phyloP scores from a whole-genome alignment of 2,113 vertebrate genomes.

The Nannobrachium achirus region DNA sequence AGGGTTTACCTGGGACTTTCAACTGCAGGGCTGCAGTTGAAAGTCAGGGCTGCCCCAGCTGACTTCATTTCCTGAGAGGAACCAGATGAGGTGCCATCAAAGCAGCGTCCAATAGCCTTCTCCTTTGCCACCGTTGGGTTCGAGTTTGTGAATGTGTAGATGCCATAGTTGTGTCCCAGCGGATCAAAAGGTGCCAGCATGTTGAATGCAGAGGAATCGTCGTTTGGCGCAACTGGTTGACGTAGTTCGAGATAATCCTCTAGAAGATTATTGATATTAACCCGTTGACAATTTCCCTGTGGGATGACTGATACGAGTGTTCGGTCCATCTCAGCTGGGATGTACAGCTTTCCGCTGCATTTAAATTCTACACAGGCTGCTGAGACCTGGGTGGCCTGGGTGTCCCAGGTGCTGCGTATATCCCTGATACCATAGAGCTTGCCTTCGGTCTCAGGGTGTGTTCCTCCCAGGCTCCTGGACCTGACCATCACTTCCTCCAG shows the following conservation, averaged over 20 bases:
- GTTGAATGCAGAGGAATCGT: slow-evolving; percentile 83
- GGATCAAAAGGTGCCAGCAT: slow-evolving; percentile 95
- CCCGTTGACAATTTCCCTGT: slow-evolving; percentile 88
- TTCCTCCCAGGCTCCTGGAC: slow-evolving; percentile 87
- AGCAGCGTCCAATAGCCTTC: slow-evolving; percentile 96
- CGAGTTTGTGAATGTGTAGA: slow-evolving; percentile 97
- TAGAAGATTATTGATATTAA: slow-evolving; percentile 83
- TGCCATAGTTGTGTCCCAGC: slow-evolving; percentile 97
- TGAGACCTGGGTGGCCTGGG: slow-evolving; percentile 76
- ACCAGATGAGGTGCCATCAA: slow-evolving; percentile 94
- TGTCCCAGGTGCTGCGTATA: slow-evolving; percentile 88
- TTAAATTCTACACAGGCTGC: slow-evolving; percentile 96
- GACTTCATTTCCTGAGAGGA: slow-evolving; percentile 95
- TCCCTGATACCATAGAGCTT: slow-evolving; percentile 95
- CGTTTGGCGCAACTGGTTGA: slow-evolving; percentile 80
- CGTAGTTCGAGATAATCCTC: slow-evolving; percentile 91
- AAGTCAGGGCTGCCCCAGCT: slow-evolving; percentile 87
- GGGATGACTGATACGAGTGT: slow-evolving; percentile 88
- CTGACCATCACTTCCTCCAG: slow-evolving; percentile 92
- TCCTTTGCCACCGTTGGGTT: slow-evolving; percentile 94
- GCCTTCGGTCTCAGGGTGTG: slow-evolving; percentile 84
- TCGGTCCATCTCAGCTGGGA: slow-evolving; percentile 86
- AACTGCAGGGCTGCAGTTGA: no score
- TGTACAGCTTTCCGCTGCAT: slow-evolving; percentile 96
- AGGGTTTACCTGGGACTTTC: no score